Conservation (phyloP, 2,888 invertebrate genomes). For the Micoletzkya japonica region DNA sequence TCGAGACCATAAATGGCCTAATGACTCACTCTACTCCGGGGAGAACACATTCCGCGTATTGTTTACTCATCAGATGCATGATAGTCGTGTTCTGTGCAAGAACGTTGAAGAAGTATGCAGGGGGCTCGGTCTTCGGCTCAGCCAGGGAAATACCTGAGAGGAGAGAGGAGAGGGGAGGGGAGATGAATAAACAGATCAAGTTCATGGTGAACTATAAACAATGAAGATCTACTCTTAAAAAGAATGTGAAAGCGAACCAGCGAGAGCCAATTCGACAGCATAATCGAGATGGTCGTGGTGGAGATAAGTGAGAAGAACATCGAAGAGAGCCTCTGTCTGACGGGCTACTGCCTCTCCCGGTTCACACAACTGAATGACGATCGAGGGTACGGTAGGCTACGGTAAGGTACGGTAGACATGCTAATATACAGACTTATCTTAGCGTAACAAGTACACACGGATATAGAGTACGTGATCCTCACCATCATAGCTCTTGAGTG, state of each 20-base stretch:
- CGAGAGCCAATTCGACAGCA: slow-evolving; percentile 88
- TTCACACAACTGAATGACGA: slow-evolving; percentile 74
- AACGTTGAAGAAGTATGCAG: slow-evolving; percentile 85
- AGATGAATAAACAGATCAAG: neutral
- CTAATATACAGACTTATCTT: too few species aligned
- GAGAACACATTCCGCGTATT: slow-evolving; percentile 84
- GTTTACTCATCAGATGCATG: slow-evolving; percentile 87
- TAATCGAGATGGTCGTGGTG: slow-evolving; percentile 92
- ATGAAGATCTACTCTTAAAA: neutral
- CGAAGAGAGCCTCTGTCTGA: slow-evolving; percentile 77
- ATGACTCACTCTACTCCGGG: slow-evolving; percentile 80
- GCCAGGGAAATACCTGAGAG: slow-evolving; percentile 65
- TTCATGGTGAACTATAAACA: too few species aligned
- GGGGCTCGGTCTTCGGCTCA: slow-evolving; percentile 84
- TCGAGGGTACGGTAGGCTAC: neutral
- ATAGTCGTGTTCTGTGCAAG: slow-evolving; percentile 80
- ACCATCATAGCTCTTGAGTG: slow-evolving; percentile 67
- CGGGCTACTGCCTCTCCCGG: slow-evolving; percentile 75
- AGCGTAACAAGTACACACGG: too few species aligned
- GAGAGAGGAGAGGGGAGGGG: neutral
- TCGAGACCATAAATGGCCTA: too few species aligned
- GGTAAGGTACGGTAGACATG: too few species aligned
- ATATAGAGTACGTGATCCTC: too few species aligned
- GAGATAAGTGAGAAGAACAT: slow-evolving; percentile 81
- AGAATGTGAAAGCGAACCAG: slow-evolving; percentile 60